These are phyloP conservation scores for Bucco capensis DNA, from an alignment of 2,113 vertebrate genomes.

Conservation along the genomic window DNA sequence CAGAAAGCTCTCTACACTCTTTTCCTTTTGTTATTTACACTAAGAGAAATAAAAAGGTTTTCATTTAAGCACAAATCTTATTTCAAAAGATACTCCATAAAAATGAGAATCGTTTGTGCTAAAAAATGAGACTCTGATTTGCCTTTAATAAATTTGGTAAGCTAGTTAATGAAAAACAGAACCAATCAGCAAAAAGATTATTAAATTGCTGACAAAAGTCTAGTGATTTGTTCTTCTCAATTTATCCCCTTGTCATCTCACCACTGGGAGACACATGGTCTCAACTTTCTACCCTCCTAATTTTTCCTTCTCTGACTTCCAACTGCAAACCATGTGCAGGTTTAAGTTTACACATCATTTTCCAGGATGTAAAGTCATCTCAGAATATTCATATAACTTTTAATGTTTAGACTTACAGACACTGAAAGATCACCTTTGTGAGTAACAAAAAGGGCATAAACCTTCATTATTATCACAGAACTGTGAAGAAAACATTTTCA, in stretches of 20 bases:
- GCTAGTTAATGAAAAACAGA: not conserved
- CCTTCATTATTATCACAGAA: not conserved
- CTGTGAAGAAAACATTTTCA: not conserved
- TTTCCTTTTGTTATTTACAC: not conserved
- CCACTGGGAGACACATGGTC: not conserved
- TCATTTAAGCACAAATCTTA: not conserved
- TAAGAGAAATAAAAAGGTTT: not conserved
- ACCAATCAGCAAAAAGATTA: not conserved
- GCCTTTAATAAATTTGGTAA: not conserved
- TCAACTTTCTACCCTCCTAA: not conserved
- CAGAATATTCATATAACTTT: not conserved
- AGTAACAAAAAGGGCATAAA: not conserved
- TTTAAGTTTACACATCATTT: not conserved
- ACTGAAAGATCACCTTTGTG: not conserved
- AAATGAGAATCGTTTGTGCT: not conserved
- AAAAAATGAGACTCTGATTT: not conserved
- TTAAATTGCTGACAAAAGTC: not conserved
- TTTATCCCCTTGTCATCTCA: not conserved
- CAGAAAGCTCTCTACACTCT: not conserved
- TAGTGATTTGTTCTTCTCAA: not conserved
- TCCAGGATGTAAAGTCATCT: not conserved
- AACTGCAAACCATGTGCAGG: not conserved
- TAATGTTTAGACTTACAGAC: not conserved
- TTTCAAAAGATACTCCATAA: not conserved
- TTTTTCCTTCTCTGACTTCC: not conserved